A percentile compares a stretch with the other conserved stretches of the same genome.
Conservation (phyloP, 1,140 invertebrate genomes). For the Bombus superbus region DNA sequence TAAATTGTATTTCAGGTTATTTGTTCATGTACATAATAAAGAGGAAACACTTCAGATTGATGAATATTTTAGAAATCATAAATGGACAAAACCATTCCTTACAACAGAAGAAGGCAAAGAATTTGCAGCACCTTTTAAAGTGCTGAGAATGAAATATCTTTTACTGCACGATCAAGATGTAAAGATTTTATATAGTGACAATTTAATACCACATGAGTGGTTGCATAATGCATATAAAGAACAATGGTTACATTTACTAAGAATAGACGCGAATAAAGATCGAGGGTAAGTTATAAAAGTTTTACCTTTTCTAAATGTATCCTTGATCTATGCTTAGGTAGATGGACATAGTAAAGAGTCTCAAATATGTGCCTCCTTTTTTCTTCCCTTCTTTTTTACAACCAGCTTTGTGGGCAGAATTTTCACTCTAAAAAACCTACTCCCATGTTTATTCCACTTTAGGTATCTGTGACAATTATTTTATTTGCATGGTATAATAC, state of each 20-base stretch:
- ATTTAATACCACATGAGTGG: conserved; percentile 89
- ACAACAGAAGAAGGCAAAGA: conserved; percentile 84
- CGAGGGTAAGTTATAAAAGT: conserved; percentile 83
- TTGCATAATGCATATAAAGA: conserved; percentile 85
- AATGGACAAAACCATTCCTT: conserved; percentile 83
- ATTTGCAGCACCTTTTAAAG: conserved; percentile 85
- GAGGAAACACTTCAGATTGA: conserved; percentile 80
- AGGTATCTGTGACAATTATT: conserved; percentile 32
- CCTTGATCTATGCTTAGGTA: conserved; percentile 26
- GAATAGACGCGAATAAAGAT: conserved; percentile 88
- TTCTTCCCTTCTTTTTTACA: conserved; percentile 48
- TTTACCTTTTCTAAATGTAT: conserved; percentile 16
- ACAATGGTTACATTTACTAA: conserved; percentile 89
- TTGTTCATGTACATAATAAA: conserved; percentile 72
- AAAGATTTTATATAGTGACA: conserved; percentile 87
- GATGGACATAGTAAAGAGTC: conserved; percentile 43
- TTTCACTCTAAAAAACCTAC: conserved; percentile 57
- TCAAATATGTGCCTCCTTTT: conserved; percentile 50
- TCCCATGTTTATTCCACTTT: conserved; percentile 43
- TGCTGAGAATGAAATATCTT: conserved; percentile 88
- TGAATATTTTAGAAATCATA: conserved; percentile 77
- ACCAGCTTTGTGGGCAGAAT: conserved; percentile 61
- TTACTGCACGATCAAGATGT: conserved; percentile 89
- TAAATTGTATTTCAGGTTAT: conserved; percentile 69
- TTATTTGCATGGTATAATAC: not conserved